These are phyloP conservation scores for Conus ventricosus DNA, from an alignment of 1,140 invertebrate genomes.

Conservation along the genomic window DNA sequence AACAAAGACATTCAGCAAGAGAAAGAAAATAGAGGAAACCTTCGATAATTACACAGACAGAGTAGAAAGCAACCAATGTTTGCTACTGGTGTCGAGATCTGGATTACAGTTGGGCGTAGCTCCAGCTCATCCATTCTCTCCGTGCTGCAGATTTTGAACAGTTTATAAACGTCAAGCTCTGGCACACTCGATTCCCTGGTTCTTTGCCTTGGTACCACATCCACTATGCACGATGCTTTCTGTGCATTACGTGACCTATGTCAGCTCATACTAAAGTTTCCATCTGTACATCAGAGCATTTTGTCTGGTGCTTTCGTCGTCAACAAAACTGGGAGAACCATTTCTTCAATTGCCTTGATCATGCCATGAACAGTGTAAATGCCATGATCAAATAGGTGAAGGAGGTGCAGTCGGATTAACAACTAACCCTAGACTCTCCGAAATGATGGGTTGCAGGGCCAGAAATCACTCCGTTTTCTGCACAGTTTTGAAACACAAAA, in stretches of 20 bases:
- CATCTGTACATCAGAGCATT: neutral
- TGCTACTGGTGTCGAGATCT: neutral
- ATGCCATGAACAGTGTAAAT: conserved; percentile 53
- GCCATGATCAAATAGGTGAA: no score
- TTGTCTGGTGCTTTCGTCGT: neutral
- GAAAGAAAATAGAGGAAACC: neutral
- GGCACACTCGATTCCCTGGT: neutral
- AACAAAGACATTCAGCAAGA: neutral
- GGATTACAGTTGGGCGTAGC: neutral
- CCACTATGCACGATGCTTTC: conserved; percentile 55
- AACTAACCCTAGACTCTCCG: neutral
- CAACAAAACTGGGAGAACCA: neutral
- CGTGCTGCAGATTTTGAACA: neutral
- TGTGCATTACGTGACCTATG: conserved; percentile 48
- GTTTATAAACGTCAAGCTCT: no score
- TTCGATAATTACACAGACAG: neutral
- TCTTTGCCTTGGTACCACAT: conserved; percentile 35
- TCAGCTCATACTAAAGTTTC: neutral
- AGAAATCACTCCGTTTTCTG: neutral
- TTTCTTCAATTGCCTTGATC: conserved; percentile 47
- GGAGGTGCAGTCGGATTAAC: conserved; percentile 40
- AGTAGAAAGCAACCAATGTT: neutral
- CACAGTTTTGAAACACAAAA: no score
- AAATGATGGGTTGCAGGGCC: neutral
- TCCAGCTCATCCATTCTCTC: neutral